These are phyloP conservation scores for Etheostoma spectabile DNA, from an alignment of 2,113 vertebrate genomes.

Conservation along the genomic window DNA sequence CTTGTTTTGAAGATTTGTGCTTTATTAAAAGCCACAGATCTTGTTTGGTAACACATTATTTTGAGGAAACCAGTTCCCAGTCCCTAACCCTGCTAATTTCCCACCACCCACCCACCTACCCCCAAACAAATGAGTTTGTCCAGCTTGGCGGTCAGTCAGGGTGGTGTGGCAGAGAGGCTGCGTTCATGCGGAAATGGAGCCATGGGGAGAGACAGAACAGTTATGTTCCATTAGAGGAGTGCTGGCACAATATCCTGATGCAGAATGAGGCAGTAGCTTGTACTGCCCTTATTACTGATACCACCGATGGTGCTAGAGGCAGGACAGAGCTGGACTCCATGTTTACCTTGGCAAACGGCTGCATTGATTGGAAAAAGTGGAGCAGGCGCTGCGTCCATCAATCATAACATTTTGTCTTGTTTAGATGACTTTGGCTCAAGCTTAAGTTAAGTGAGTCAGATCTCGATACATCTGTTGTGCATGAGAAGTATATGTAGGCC, in stretches of 20 bases:
- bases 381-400: constrained; percentile 13
- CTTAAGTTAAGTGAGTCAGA: constrained; percentile 53
- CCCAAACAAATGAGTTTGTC: constrained; percentile 44
- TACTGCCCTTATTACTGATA: constrained; percentile 46
- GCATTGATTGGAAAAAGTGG: constrained; percentile 38
- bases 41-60: constrained; percentile 31
- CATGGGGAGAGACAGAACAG: constrained; percentile 56
- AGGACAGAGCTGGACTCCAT: constrained; percentile 15
- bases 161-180: constrained; percentile 46
- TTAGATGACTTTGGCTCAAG: constrained; percentile 43
- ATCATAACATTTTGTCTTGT: constrained; percentile 58
- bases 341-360: constrained; percentile 54
- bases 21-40: constrained; percentile 52
- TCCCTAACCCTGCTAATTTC: constrained; percentile 10
- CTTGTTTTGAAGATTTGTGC: constrained; percentile 33
- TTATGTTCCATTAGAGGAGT: constrained; percentile 62
- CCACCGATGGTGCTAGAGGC: constrained; percentile 51
- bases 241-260: constrained; percentile 55
- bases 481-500: constrained; percentile 36
- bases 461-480: constrained; percentile 61
- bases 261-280: constrained; percentile 39
- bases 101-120: background rate
- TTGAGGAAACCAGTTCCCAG: constrained; percentile 22
- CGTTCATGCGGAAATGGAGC: constrained; percentile 61
- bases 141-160: constrained; percentile 44